A percentile compares a stretch with the other conserved stretches of the same genome.
phyloP scores from a whole-genome alignment of 2,888 invertebrate genomes.

The Hyalella azteca region DNA sequence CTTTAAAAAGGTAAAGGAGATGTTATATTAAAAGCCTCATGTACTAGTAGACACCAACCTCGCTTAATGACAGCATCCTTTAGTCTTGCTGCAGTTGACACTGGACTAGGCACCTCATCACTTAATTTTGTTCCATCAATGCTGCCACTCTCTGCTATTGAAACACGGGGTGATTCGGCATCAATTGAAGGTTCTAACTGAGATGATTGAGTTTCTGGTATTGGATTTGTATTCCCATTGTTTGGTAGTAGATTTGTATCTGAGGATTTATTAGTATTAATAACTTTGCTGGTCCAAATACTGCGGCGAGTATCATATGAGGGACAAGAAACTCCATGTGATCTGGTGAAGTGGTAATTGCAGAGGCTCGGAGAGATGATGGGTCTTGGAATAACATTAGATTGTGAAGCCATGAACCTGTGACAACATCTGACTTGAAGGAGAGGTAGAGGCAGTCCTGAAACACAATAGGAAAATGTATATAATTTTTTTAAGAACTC shows the following conservation, averaged over 20 bases:
- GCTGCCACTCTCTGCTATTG: background rate
- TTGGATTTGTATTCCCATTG: background rate
- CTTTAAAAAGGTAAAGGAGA: background rate
- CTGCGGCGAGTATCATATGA: background rate
- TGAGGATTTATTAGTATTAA: background rate
- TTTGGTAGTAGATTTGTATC: background rate
- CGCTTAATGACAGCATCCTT: constrained; percentile 25
- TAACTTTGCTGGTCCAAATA: background rate
- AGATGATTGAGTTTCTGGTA: background rate
- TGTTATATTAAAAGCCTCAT: background rate
- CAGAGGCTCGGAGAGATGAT: background rate
- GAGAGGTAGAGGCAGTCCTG: background rate
- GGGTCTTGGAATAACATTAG: background rate
- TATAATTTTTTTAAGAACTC: too few species aligned
- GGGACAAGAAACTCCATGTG: background rate
- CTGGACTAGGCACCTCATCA: background rate
- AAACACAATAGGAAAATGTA: background rate
- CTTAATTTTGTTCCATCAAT: background rate
- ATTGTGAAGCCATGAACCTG: background rate
- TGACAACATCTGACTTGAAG: background rate
- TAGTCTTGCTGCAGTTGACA: background rate
- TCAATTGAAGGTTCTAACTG: background rate
- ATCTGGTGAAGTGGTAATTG: background rate
- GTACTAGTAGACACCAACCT: background rate
- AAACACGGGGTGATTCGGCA: background rate